Evolutionary conservation across 53 echinoderm and acorn worm genomes (phyloP).

Genomic region (Antedon mediterranea): DNA sequence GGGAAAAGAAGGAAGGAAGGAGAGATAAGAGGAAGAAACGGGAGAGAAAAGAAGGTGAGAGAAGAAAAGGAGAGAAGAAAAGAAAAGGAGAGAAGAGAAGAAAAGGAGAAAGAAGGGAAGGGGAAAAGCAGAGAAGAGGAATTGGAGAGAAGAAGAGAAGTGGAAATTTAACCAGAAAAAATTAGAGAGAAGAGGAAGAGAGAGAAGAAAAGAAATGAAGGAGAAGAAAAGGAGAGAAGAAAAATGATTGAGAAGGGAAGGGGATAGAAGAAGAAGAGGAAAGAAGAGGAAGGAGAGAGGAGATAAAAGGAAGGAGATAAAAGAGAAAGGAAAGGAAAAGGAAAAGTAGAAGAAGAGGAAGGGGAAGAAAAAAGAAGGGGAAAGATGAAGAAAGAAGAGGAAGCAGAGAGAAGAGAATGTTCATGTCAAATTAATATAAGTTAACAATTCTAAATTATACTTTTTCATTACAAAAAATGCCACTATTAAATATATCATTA

Average conservation of each 20-base stretch:
- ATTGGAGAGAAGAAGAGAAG: not conserved
- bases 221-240: not conserved
- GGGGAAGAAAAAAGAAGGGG: no score
- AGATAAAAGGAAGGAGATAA: not conserved
- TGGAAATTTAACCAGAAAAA: no score
- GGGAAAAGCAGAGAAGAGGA: not conserved
- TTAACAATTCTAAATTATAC: no score
- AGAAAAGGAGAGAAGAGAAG: not conserved
- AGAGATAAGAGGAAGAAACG: not conserved
- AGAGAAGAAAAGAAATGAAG: not conserved
- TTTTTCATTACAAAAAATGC: no score
- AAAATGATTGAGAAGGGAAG: not conserved
- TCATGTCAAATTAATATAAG: no score
- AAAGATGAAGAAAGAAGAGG: no score
- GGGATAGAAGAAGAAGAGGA: not conserved
- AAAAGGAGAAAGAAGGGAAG: not conserved
- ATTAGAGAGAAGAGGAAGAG: no score
- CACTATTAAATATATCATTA: no score
- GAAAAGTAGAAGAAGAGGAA: no score
- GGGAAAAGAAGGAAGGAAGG: not conserved
- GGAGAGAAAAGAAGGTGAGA: not conserved
- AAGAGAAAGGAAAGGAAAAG: conserved; percentile 9
- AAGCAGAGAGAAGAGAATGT: no score
- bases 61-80: not conserved
- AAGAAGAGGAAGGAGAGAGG: not conserved